These are phyloP conservation scores for Pontoporia blainvillei DNA, from an alignment of 2,113 vertebrate genomes.

Conservation along the genomic window DNA sequence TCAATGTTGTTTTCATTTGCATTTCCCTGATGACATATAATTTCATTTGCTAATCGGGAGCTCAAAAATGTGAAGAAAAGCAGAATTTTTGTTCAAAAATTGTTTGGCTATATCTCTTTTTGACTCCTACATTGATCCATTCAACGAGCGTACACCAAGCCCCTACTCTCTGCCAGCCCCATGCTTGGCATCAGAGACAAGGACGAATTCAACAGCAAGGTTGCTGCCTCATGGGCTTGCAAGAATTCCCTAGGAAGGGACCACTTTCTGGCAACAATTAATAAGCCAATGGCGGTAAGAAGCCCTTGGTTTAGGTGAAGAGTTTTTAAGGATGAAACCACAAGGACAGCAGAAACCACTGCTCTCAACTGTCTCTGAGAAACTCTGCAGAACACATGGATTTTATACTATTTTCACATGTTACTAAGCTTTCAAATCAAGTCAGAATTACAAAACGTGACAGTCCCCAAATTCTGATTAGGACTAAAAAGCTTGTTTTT, in stretches of 20 bases:
- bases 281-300: background rate
- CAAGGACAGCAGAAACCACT: background rate
- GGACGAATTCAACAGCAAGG: background rate
- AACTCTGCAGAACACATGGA: background rate
- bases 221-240: background rate
- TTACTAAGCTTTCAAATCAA: background rate
- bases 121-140: background rate
- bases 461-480: background rate
- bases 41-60: background rate
- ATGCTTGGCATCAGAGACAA: background rate
- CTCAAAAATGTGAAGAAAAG: background rate
- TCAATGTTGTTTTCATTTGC: background rate
- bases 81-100: background rate
- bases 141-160: background rate
- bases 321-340: background rate
- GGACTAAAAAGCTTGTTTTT: background rate
- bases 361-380: background rate
- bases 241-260: background rate
- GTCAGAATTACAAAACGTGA: background rate
- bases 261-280: background rate
- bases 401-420: background rate
- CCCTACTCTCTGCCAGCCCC: background rate
- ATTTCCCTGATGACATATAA: background rate
- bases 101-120: background rate
- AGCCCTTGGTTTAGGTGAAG: background rate